Base-by-base conservation (phyloP, 64 coral and sea anemone species). In the Porites australiensis region DNA sequence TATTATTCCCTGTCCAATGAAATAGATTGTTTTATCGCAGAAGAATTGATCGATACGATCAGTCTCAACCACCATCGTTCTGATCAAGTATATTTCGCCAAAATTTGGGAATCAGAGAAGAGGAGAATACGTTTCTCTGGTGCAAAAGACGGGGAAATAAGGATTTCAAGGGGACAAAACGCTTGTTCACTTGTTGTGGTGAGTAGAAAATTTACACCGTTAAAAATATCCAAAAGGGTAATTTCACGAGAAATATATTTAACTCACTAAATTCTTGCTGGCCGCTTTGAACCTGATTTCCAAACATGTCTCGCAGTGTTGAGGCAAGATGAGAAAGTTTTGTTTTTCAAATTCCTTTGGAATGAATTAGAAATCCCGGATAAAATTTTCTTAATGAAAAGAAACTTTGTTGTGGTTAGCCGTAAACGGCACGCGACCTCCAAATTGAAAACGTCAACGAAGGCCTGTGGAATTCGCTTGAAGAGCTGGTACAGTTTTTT, bases 351-450 rank as follows among this genome's bases (percentile, higher is more conserved):
- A 66, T 64, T 0, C 2, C 64, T 83, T 50, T 9, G 9, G 13
- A 19, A 13, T 2, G 12, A 62, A 58, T 58, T 21, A 49, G 10
- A 8, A 64, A 68, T 22, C 37, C 12, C 43, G 13, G 15, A 4
- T 19, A 2, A 27, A 82, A 82, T 65, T 65, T 82, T 9, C 50
- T 58, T 3, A 45, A 13, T 23, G 13, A 45, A 81, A 46, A 7
- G 11, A 14, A 14, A 43, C 16, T 46, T 50, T 76, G 19, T 83
- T 50, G 16, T 67, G 49, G 2, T 46, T 10, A 37, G 15, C 61
- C 44, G 58, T 19, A 46, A 83, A 68, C 44, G 79, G 81, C 81
- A 83, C 81, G 81, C 81, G 81, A 83, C 81, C 45, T 9, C 18
- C 13, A 77, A 50, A n/a, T 77, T n/a, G 74, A 77, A 37, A 37